Conservation (phyloP, 2,888 invertebrate species). For the Coenonympha glycerion region DNA sequence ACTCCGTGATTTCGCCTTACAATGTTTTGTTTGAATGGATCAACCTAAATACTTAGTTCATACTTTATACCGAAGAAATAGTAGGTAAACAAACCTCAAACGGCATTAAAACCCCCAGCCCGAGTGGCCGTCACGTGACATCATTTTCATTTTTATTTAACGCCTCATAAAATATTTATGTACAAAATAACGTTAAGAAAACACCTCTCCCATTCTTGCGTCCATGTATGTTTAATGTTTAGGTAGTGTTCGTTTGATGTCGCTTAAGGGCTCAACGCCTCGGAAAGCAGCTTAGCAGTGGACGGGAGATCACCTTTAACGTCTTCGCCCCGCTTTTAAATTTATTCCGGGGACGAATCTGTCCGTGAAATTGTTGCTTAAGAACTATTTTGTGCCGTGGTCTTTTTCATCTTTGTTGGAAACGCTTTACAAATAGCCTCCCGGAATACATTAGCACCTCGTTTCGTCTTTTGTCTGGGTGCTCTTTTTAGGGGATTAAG, state of each 20-base stretch:
- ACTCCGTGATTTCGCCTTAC: too few relatives aligned
- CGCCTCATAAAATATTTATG: constrained; percentile 63
- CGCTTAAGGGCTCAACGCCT: constrained; percentile 49
- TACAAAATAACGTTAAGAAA: constrained; percentile 65
- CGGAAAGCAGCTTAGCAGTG: constrained; percentile 46
- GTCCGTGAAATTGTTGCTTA: constrained; percentile 57
- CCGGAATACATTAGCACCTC: constrained; percentile 22
- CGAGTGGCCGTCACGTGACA: constrained; percentile 28
- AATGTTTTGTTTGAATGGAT: too few relatives aligned
- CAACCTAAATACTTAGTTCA: too few relatives aligned
- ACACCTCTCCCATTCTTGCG: constrained; percentile 50
- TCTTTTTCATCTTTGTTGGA: constrained; percentile 29
- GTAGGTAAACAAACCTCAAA: constrained; percentile 8
- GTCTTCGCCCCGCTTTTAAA: constrained; percentile 39
- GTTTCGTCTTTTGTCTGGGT: constrained; percentile 16
- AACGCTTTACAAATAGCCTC: constrained; percentile 21
- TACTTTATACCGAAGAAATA: too few relatives aligned
- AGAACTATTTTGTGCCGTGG: constrained; percentile 41
- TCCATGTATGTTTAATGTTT: constrained; percentile 66
- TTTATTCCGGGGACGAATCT: constrained; percentile 49
- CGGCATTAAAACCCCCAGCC: neutral
- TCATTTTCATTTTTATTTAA: constrained; percentile 64
- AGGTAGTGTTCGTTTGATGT: constrained; percentile 64
- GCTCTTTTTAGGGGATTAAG: constrained; percentile 14
- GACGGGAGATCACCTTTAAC: constrained; percentile 36